These are phyloP conservation scores for Limanda limanda DNA, from an alignment of 2,113 vertebrate genomes.

Conservation along the genomic window DNA sequence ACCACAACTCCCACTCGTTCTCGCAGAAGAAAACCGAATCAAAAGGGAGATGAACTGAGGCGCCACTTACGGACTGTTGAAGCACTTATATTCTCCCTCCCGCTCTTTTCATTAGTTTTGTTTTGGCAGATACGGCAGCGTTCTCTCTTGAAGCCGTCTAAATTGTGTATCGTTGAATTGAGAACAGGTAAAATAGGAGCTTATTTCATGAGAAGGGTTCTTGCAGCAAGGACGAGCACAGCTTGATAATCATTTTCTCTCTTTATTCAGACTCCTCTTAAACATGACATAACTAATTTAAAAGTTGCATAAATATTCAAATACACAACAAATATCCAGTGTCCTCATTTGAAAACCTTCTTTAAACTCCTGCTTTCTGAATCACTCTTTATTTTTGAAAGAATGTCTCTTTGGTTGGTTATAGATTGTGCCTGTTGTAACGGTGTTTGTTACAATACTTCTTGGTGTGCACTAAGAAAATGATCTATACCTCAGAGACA, in stretches of 20 bases:
- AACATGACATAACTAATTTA: not conserved
- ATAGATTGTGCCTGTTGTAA: not conserved
- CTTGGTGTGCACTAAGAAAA: slow-evolving; percentile 2
- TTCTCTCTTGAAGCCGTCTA: slow-evolving; percentile 4
- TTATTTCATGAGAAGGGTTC: not conserved
- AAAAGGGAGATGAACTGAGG: slow-evolving; percentile 28
- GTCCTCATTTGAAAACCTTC: not conserved
- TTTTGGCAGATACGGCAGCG: slow-evolving; percentile 9
- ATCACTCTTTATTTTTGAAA: not conserved
- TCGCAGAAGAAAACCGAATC: slow-evolving; percentile 15
- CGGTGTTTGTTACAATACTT: slow-evolving; percentile 2
- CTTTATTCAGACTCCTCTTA: not conserved
- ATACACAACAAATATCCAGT: not conserved
- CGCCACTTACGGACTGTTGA: slow-evolving; percentile 1
- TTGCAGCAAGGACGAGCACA: not conserved
- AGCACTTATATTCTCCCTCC: slow-evolving; percentile 15
- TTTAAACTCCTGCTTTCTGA: not conserved
- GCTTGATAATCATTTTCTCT: slow-evolving; percentile 21
- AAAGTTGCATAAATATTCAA: not conserved
- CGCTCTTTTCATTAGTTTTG: slow-evolving; percentile 18
- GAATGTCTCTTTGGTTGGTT: no score
- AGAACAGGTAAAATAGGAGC: slow-evolving; percentile 2
- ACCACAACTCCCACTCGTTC: slow-evolving; percentile 18
- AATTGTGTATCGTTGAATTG: slow-evolving; percentile 1
- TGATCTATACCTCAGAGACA: not conserved